Percentiles rank a stretch among this genome's conserved stretches.
Evolutionary conservation across 1,140 invertebrate species (phyloP).

Genomic region (Drosophila suzukii): DNA sequence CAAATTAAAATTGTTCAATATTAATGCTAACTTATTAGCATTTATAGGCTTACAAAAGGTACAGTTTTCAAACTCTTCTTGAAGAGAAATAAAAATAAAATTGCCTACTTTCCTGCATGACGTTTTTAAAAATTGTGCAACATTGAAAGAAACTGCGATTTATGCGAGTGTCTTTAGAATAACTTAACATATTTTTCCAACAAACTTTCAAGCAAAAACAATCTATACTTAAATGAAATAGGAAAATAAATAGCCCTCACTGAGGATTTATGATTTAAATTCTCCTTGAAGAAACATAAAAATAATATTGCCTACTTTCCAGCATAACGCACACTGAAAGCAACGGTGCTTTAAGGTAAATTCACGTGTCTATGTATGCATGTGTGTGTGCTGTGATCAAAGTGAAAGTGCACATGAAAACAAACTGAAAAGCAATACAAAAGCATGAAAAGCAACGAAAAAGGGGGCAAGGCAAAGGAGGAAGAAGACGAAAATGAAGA

Average conservation of each 20-base stretch:
- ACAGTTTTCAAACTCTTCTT: too few species aligned
- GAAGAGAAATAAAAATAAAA: too few species aligned
- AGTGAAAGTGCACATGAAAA: slow-evolving; percentile 41
- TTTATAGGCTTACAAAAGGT: too few species aligned
- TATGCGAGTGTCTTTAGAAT: too few species aligned
- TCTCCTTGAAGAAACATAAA: not conserved
- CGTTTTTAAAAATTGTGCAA: too few species aligned
- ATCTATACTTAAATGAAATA: not conserved
- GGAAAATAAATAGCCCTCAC: not conserved
- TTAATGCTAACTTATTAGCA: too few species aligned
- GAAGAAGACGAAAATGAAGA: not conserved
- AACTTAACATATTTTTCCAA: too few species aligned
- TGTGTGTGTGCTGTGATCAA: slow-evolving; percentile 9
- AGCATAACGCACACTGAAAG: not conserved
- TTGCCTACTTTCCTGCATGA: too few species aligned
- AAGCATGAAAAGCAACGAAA: not conserved
- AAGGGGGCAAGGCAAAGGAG: not conserved
- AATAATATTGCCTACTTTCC: not conserved
- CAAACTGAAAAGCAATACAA: slow-evolving; percentile 5
- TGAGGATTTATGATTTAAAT: not conserved
- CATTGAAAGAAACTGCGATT: too few species aligned
- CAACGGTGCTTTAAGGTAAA: slow-evolving; percentile 17
- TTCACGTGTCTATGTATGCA: not conserved
- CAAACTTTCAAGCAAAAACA: too few species aligned
- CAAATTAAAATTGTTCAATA: too few species aligned